Conservation (phyloP, 2,888 invertebrate species). For the Stenolophus ochropezus region DNA sequence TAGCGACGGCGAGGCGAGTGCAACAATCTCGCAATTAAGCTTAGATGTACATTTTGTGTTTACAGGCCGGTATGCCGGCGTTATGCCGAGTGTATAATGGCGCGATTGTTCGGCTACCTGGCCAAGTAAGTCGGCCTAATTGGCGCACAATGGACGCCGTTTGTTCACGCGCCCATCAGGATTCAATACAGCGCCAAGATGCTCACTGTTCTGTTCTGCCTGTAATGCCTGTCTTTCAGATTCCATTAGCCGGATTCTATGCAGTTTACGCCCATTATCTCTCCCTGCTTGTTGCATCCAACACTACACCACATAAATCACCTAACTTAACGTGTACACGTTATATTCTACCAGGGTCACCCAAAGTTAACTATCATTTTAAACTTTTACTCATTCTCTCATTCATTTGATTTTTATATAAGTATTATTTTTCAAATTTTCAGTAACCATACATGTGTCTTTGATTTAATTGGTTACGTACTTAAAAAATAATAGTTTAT, state of each 20-base stretch:
- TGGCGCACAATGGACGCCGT: conserved; percentile 59
- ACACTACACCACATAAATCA: too few relatives aligned
- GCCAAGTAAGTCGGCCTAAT: conserved; percentile 58
- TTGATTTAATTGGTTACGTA: too few relatives aligned
- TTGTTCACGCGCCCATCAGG: conserved; percentile 58
- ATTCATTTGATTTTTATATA: too few relatives aligned
- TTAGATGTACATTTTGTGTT: conserved; percentile 63
- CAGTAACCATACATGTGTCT: too few relatives aligned
- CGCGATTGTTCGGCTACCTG: conserved; percentile 54
- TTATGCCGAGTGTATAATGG: conserved; percentile 58
- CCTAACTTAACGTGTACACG: too few relatives aligned
- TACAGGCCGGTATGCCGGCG: conserved; percentile 47
- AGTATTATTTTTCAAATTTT: too few relatives aligned
- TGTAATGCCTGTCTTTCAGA: conserved; percentile 62
- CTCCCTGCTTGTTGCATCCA: not conserved
- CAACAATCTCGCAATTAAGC: conserved; percentile 65
- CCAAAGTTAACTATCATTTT: too few relatives aligned
- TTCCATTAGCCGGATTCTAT: conserved; percentile 59
- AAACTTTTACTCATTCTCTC: too few relatives aligned
- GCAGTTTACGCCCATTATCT: conserved; percentile 52
- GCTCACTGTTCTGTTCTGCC: conserved; percentile 44
- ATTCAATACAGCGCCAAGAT: conserved; percentile 52
- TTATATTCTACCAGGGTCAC: too few relatives aligned
- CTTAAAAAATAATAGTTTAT: too few relatives aligned
- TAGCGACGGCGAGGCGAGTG: conserved; percentile 44